phyloP scores from a whole-genome alignment of 2,888 invertebrate species.

The Agrilus mali region DNA sequence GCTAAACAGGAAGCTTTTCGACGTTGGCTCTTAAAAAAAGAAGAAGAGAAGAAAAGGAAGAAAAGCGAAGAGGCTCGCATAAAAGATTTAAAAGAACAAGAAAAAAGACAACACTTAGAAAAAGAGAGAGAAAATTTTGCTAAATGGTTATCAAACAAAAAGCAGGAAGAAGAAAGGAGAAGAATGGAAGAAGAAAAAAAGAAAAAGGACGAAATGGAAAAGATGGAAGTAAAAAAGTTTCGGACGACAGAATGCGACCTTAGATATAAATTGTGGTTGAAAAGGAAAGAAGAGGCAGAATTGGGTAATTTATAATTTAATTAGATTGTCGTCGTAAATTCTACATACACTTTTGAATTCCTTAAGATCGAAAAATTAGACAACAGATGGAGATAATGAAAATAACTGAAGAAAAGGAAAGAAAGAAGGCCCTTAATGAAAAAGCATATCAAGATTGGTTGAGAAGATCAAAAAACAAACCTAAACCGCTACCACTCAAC shows the following conservation, averaged over 20 bases:
- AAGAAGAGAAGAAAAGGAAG: slow-evolving; percentile 23
- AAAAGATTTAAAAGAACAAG: slow-evolving; percentile 25
- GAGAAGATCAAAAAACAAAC: slow-evolving; percentile 46
- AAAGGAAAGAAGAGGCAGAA: slow-evolving; percentile 43
- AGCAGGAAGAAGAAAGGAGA: slow-evolving; percentile 31
- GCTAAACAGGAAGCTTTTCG: slow-evolving; percentile 39
- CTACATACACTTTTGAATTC: background rate
- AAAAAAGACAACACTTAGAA: slow-evolving; percentile 27
- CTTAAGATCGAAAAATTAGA: slow-evolving; percentile 26
- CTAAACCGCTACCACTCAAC: slow-evolving; percentile 48
- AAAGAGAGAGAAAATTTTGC: slow-evolving; percentile 33
- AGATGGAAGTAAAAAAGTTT: slow-evolving; percentile 26
- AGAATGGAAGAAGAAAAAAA: slow-evolving; percentile 29
- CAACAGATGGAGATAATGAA: slow-evolving; percentile 33
- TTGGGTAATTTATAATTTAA: slow-evolving; percentile 38
- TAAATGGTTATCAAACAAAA: slow-evolving; percentile 27
- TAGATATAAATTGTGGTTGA: slow-evolving; percentile 37
- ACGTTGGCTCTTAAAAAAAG: slow-evolving; percentile 39
- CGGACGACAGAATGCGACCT: slow-evolving; percentile 23
- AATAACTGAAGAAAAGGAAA: slow-evolving; percentile 39
- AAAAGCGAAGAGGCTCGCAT: slow-evolving; percentile 21
- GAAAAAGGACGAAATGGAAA: slow-evolving; percentile 20
- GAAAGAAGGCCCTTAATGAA: slow-evolving; percentile 39
- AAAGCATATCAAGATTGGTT: slow-evolving; percentile 51
- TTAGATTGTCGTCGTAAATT: background rate